Base-by-base conservation (phyloP, 92 coral and sea anemone species). In the Zoanthus sansibaricus region DNA sequence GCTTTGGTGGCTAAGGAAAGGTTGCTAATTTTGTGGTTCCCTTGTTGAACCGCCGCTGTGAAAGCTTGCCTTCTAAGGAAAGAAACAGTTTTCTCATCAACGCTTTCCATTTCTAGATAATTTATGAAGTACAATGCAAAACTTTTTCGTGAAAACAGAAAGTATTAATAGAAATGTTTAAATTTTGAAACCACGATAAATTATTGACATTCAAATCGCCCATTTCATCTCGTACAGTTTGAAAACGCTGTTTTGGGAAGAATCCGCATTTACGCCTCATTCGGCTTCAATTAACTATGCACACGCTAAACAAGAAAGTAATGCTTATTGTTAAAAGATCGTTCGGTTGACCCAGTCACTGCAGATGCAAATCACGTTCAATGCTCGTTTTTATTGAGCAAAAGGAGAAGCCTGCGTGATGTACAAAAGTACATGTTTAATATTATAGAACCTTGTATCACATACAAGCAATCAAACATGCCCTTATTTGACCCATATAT, bases 401-500 rank as follows among this genome's bases (percentile, higher is more conserved):
- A 3, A 18, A 3, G 72, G 72, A 33, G 7, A 8, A 62, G 42
- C 25, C 69, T 62, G 25, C 84, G 73, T 62, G 20, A 11, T 66
- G 61, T 20, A 66, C 68, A 44, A 1, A 67, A 18, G 13, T 62
- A 62, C 61, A 31, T 61, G 75, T 66, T 47, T 5, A 69, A 30
- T 20, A 69, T 31, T 69, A 30, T 69, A 15, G 30, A 44, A 5
- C 32, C 75, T 62, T 64, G 73, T 66, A 47, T 18, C 74, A 80
- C 73, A 44, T 80, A 47, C 73, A 80, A 80, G 51, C 74, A 59
- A 55, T 37, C 47, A 17, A 10, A 25, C 64, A 42, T 78, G 25
- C 14, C 33, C 66, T 52, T 59, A 72, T 66, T 80, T 59, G n/a
- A 49, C 47, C 32, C 59, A 47, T 80, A 45, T 83, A 91, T 45